Evolutionary conservation across 2,113 vertebrate genomes (phyloP).

Genomic region (Dascyllus trimaculatus): DNA sequence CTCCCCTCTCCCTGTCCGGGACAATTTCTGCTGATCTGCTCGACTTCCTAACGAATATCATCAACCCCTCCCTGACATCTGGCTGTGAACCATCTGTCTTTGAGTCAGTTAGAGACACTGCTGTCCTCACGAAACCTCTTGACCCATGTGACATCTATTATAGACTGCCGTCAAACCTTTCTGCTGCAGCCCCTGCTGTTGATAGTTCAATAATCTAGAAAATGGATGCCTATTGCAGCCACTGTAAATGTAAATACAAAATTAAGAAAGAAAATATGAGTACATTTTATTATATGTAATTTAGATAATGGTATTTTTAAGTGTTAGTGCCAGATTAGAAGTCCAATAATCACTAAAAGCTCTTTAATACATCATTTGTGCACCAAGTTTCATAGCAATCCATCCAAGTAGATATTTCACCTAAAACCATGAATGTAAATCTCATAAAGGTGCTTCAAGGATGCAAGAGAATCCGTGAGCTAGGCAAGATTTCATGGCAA

Average conservation of each 20-base stretch:
- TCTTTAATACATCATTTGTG: no score
- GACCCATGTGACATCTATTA: constrained; percentile 34
- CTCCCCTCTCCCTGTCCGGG: constrained; percentile 4
- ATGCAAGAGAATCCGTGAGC: no score
- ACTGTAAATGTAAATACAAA: neutral
- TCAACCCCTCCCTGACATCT: constrained; percentile 57
- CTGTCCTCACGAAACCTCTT: constrained; percentile 38
- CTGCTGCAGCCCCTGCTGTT: neutral
- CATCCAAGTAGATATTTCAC: no score
- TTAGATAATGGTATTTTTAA: no score
- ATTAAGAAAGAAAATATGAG: neutral
- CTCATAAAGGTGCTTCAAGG: no score
- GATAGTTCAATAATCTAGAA: neutral
- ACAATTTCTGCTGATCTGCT: constrained; percentile 42
- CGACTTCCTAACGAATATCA: constrained; percentile 48
- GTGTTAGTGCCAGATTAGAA: no score
- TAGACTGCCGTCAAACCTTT: neutral
- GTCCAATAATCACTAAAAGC: no score
- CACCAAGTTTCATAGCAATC: no score
- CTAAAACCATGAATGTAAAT: no score
- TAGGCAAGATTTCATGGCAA: no score
- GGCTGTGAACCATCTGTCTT: constrained; percentile 64
- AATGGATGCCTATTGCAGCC: constrained; percentile 1
- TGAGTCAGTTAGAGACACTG: constrained; percentile 27
- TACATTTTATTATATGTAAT: no score